Percentiles rank a stretch among this genome's conserved stretches.
Evolutionary conservation across 2,888 invertebrate genomes (phyloP).

Genomic region (Philhelius pedissequus): DNA sequence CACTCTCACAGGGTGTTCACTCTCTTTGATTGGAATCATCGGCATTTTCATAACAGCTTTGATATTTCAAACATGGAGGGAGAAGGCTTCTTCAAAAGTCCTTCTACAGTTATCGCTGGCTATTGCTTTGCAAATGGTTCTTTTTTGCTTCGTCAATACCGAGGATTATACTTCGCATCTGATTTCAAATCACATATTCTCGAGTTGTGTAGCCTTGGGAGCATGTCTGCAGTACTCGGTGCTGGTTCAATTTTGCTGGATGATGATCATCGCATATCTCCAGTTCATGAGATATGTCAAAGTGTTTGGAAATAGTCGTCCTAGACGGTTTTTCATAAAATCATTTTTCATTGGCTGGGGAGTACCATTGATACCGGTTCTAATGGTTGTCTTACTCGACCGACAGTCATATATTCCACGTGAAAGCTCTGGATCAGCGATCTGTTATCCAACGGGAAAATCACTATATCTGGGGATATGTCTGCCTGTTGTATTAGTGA

Average conservation of each 20-base stretch:
- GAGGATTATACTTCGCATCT: slow-evolving; percentile 74
- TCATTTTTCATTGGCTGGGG: slow-evolving; percentile 84
- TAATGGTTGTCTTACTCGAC: slow-evolving; percentile 79
- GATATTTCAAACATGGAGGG: slow-evolving; percentile 82
- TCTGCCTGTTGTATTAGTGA: slow-evolving; percentile 80
- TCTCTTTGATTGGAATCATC: slow-evolving; percentile 81
- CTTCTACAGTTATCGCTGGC: slow-evolving; percentile 83
- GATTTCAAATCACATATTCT: slow-evolving; percentile 73
- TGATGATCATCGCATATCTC: slow-evolving; percentile 84
- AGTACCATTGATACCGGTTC: slow-evolving; percentile 80
- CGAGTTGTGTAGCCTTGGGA: slow-evolving; percentile 81
- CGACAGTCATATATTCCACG: slow-evolving; percentile 79
- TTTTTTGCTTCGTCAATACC: slow-evolving; percentile 76
- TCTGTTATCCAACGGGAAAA: slow-evolving; percentile 81
- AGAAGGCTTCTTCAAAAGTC: slow-evolving; percentile 84
- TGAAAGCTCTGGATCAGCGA: slow-evolving; percentile 70
- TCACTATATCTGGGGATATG: slow-evolving; percentile 80
- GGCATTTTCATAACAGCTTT: slow-evolving; percentile 82
- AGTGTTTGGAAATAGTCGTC: slow-evolving; percentile 81
- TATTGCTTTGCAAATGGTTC: slow-evolving; percentile 82
- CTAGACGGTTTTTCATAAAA: slow-evolving; percentile 83
- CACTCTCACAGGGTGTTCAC: slow-evolving; percentile 81
- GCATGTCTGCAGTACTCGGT: slow-evolving; percentile 84
- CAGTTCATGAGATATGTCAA: slow-evolving; percentile 85
- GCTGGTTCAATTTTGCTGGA: slow-evolving; percentile 86